Evolutionary conservation across 2,113 vertebrate species (phyloP).

Genomic region (Semicossyphus pulcher): DNA sequence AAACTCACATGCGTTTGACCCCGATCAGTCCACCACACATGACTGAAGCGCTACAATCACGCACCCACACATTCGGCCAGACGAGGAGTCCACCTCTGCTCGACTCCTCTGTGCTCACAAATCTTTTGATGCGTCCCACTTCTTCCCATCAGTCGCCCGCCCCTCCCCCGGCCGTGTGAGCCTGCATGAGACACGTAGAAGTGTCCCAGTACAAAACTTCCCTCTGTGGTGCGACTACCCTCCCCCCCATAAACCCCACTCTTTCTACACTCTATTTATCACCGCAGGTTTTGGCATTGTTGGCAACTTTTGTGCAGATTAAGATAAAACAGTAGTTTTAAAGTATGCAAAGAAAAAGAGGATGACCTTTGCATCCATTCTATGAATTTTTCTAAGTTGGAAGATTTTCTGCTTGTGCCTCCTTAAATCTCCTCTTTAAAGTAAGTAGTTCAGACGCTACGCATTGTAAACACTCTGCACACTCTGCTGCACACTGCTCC

Average conservation of each 20-base stretch:
- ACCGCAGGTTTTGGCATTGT: slow-evolving; percentile 7
- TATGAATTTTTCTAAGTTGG: too few species aligned
- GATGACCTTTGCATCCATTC: neutral
- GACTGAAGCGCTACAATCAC: slow-evolving; percentile 52
- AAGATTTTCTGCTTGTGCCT: neutral
- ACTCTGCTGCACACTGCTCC: neutral
- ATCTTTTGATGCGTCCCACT: slow-evolving; percentile 37
- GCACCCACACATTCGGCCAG: slow-evolving; percentile 8
- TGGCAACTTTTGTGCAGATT: neutral
- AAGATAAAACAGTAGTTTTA: neutral
- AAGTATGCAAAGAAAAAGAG: neutral
- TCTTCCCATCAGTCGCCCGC: slow-evolving; percentile 13
- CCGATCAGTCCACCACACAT: slow-evolving; percentile 43
- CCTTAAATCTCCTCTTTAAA: neutral
- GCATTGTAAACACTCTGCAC: neutral
- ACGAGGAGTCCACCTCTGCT: slow-evolving; percentile 31
- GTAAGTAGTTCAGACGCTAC: neutral
- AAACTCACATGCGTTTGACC: slow-evolving; percentile 13
- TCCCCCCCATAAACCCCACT: neutral
- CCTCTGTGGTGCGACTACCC: slow-evolving; percentile 1
- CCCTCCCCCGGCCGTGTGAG: slow-evolving; percentile 16
- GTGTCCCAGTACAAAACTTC: slow-evolving; percentile 42
- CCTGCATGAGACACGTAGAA: slow-evolving; percentile 26
- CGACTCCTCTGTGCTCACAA: slow-evolving; percentile 25
- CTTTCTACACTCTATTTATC: neutral